Evolutionary conservation across 2,888 invertebrate species (phyloP), one percentile per base, ranked within the genome.

Genomic region (Lepeophtheirus nordmannii): DNA sequence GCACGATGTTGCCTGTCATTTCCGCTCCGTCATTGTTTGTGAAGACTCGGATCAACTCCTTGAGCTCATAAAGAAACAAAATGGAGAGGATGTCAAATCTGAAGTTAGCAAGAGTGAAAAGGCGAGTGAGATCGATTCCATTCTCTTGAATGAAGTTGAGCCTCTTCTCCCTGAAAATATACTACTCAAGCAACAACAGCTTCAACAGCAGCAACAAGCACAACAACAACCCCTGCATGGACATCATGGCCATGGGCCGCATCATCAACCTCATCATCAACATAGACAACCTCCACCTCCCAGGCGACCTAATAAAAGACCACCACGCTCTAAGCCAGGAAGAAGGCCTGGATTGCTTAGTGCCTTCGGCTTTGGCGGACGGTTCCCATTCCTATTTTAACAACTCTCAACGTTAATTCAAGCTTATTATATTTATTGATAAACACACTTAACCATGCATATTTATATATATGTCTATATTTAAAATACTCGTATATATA

Each of bases 1-100:
- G 87, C 87, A 87, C 78, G 87, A 87, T 74, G 87, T 87, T 37
- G 87, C 87, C 70, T 87, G 87, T 40, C 65, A 65, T 17, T 65
- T 58, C 65, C 20, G 65, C 53, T 65, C 65, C 17, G 65, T 65
- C 11, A 65, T 67, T 40, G 59, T 67, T 23, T 67, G 67, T 46
- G 67, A 67, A 20, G 67, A 67, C 23, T 66, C 65, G 2, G 67
- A 67, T 58, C 65, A 67, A 41, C 67, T 67, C n/a, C 58, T 66
- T 23, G 61, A 67, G 12, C 62, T 67, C 38, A 56, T 61, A n/a
- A 10, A 41, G 2, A 46, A 46, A n/a, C 59, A 64, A 17, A 46
- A 64, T 38, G 59, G 59, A 12, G n/a, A 46, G 56, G 63, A 63
- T 56, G 63, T 63, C 20, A 53, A 40, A n/a, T 10, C 41, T 10